Base-by-base conservation (phyloP, 1,140 invertebrate species). In the Ostrea edulis region DNA sequence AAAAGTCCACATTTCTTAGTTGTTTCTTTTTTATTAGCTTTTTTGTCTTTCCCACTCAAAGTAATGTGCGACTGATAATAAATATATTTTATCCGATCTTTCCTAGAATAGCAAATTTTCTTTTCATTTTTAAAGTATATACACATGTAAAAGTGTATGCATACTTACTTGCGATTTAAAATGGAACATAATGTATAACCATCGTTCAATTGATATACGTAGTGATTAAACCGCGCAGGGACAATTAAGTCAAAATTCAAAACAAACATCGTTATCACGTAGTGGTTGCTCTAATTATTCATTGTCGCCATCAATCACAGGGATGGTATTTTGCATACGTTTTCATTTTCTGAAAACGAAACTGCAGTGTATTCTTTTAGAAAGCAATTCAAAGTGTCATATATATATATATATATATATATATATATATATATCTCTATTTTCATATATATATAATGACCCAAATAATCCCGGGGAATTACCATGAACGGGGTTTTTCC, bases 301-400 rank as follows among this genome's bases (percentile, higher is more conserved):
- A 25, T 25, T 8, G 29, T 77, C 29, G 29, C 14, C 68, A 77
- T 77, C 68, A 77, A 77, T 77, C 29, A 77, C 9, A 8, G 25
- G 29, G 25, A 8, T 77, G 0, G 14, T 29, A 8, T 29, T 71
- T 71, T 77, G 68, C 68, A 77, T 77, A 35, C 68, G 55, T 25
- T 77, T n/a, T n/a, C 20, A 25, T 29, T 77, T 77, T 77, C 68
- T 12, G 68, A 77, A 77, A 77, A 77, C 29, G 14, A 77, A 77
- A 35, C 68, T 77, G 22, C 9, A 29, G 68, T 7, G n/a, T 62
- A 62, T 12, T 29, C 35, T 77, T 77, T 77, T 11, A 35, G 14
- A 77, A 29, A 35, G 29, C 25, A 29, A 29, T 77, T 17, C 11
- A 14, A 35, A 5, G 3, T 25, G 29, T 62, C n/a, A 14, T 17